These are phyloP conservation scores for Epistrophella euchroma DNA, from an alignment of 2,888 invertebrate species.

Conservation along the genomic window DNA sequence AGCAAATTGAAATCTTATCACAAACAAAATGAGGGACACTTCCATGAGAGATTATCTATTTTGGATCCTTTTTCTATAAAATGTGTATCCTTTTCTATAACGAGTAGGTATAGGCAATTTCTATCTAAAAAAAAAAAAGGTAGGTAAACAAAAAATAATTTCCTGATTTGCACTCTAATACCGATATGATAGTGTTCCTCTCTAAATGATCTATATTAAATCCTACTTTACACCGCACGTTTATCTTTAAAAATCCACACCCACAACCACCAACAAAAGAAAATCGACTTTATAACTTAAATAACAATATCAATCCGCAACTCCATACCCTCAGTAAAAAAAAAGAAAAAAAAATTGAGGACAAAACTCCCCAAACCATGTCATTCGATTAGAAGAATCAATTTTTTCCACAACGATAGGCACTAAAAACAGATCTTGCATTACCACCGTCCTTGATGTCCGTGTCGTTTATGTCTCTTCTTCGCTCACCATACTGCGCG, in stretches of 20 bases:
- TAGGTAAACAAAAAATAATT: conserved; percentile 47
- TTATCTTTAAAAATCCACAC: conserved; percentile 26
- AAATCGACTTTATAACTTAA: conserved; percentile 28
- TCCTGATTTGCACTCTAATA: conserved; percentile 35
- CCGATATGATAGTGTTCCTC: conserved; percentile 50
- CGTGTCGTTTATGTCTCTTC: too few species aligned
- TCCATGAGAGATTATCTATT: background rate
- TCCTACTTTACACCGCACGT: conserved; percentile 43
- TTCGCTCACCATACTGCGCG: background rate
- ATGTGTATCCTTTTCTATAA: background rate
- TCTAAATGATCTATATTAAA: conserved; percentile 66
- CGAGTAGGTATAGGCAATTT: background rate
- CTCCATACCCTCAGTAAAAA: background rate
- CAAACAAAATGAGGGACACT: background rate
- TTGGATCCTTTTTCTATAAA: background rate
- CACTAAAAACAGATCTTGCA: conserved; percentile 42
- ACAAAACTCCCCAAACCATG: conserved; percentile 46
- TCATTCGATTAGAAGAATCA: conserved; percentile 67
- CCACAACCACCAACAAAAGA: conserved; percentile 11
- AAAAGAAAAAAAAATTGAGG: conserved; percentile 31
- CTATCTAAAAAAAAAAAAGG: background rate
- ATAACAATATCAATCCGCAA: conserved; percentile 30
- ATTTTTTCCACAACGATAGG: conserved; percentile 48
- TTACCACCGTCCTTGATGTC: conserved; percentile 1
- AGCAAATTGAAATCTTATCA: conserved; percentile 36